Conservation (phyloP, 2,113 vertebrate species). For the Collichthys lucidus region DNA sequence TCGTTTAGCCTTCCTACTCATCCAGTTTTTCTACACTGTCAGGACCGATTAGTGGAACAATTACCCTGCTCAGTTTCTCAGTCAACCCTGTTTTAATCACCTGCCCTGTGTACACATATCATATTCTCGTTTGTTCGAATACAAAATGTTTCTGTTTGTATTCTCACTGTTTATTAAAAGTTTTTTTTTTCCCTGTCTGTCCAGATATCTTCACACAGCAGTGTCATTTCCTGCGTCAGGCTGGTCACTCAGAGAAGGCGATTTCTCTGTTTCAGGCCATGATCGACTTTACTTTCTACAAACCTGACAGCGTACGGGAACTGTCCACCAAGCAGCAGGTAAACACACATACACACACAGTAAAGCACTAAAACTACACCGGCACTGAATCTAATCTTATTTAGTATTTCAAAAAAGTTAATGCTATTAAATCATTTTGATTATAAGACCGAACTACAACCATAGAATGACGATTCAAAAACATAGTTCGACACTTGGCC, state of each 20-base stretch:
- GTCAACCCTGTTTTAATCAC: not conserved
- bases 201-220: slow-evolving; percentile 91
- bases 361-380: not conserved
- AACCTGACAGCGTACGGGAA: slow-evolving; percentile 90
- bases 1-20: not conserved
- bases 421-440: not conserved
- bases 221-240: slow-evolving; percentile 94
- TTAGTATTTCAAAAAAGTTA: not conserved
- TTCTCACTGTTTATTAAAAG: not conserved
- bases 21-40: not conserved
- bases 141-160: not conserved
- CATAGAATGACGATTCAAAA: not conserved
- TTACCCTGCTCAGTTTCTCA: not conserved
- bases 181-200: not conserved
- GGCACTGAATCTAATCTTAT: not conserved
- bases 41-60: not conserved
- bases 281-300: slow-evolving; percentile 96
- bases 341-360: slow-evolving; percentile 21
- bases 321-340: slow-evolving; percentile 93
- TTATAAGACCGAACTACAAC: not conserved
- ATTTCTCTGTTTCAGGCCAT: slow-evolving; percentile 94
- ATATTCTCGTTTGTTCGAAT: not conserved
- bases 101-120: not conserved
- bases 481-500: not conserved
- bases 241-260: slow-evolving; percentile 93